A percentile compares a stretch with the other conserved stretches of the same genome.
These are phyloP conservation scores for Fragum sueziense DNA, from an alignment of 2,888 invertebrate species.

Conservation along the genomic window DNA sequence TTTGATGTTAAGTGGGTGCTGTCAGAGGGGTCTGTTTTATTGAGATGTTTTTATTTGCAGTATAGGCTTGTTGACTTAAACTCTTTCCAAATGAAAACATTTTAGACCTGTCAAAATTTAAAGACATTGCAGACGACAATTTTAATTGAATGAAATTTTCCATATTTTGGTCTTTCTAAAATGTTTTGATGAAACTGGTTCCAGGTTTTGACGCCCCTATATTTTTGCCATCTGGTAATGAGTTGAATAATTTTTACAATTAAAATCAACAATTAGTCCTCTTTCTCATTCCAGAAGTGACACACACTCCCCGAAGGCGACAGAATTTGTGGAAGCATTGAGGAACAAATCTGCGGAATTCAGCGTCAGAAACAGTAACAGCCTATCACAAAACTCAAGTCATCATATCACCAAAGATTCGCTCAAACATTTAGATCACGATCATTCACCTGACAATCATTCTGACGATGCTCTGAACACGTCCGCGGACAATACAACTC, in stretches of 20 bases:
- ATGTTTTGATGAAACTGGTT: too few species aligned
- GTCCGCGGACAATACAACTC: background rate
- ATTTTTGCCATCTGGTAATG: too few species aligned
- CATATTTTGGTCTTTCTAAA: too few species aligned
- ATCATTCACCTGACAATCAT: background rate
- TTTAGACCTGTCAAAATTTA: too few species aligned
- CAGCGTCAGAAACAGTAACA: background rate
- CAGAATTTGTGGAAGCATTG: slow-evolving; percentile 65
- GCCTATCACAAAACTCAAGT: background rate
- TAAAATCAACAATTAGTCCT: background rate
- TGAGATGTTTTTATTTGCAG: slow-evolving; percentile 14
- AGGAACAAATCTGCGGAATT: slow-evolving; percentile 36
- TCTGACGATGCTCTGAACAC: background rate
- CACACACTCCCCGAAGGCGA: slow-evolving; percentile 67
- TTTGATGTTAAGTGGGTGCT: slow-evolving; percentile 12
- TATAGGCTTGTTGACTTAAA: too few species aligned
- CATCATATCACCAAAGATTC: background rate
- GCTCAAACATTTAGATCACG: background rate
- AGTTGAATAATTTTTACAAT: too few species aligned
- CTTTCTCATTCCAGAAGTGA: slow-evolving; percentile 67
- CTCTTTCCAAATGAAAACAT: too few species aligned
- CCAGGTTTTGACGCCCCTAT: too few species aligned
- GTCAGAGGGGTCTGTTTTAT: slow-evolving; percentile 11
- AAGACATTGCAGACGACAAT: too few species aligned
- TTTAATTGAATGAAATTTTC: too few species aligned